Evolutionary conservation across 2,113 vertebrate genomes (phyloP).

Genomic region (Sturnus vulgaris): DNA sequence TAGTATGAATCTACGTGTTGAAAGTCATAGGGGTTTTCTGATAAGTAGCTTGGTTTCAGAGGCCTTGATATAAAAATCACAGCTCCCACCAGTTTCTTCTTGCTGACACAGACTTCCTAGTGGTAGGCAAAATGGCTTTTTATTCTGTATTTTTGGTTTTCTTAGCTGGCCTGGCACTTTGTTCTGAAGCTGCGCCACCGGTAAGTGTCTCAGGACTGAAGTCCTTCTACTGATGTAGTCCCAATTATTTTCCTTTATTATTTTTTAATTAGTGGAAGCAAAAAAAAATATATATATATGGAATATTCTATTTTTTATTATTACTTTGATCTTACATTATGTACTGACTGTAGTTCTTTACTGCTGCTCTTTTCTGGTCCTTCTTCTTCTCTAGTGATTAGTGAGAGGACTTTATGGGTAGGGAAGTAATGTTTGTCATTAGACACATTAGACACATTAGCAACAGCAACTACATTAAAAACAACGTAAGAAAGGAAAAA

Average conservation of each 20-base stretch:
- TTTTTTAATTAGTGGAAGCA: neutral
- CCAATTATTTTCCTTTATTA: no score
- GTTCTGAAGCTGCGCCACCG: conserved; percentile 42
- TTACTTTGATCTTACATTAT: neutral
- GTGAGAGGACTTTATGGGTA: neutral
- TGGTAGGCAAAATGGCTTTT: conserved; percentile 64
- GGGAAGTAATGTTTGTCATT: neutral
- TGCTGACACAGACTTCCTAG: neutral
- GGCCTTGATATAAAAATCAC: conserved; percentile 71
- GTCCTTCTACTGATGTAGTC: neutral
- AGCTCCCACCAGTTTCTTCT: neutral
- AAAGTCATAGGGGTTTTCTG: conserved; percentile 41
- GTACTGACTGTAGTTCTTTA: neutral
- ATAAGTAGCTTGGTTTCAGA: conserved; percentile 33
- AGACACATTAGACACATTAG: neutral
- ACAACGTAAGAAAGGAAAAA: neutral
- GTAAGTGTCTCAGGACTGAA: conserved; percentile 64
- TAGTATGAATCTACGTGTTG: conserved; percentile 69
- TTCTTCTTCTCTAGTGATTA: neutral
- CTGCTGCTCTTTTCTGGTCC: neutral
- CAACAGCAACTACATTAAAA: neutral
- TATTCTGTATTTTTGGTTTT: conserved; percentile 36
- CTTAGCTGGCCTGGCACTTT: conserved; percentile 60
- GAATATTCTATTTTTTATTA: neutral
- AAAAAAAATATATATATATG: neutral